These are phyloP conservation scores for Apeltes quadracus DNA, from an alignment of 2,113 vertebrate genomes.

Conservation along the genomic window DNA sequence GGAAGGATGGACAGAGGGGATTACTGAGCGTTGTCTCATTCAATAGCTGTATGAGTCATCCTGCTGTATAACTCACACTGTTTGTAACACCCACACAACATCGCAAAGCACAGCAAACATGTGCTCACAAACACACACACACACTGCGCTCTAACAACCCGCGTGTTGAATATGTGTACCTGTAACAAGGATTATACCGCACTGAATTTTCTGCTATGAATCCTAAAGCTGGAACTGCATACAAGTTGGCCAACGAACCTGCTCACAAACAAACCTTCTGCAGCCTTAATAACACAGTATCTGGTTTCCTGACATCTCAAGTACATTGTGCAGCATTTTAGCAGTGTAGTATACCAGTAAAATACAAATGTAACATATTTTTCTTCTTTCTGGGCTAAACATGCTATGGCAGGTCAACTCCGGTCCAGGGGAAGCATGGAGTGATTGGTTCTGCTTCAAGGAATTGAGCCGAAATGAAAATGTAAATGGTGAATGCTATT, in stretches of 20 bases:
- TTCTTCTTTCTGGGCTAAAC: background rate
- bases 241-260: constrained; percentile 4
- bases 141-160: background rate
- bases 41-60: constrained; percentile 77
- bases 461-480: constrained; percentile 50
- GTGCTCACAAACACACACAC: constrained; percentile 21
- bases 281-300: background rate
- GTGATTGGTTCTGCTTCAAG: constrained; percentile 65
- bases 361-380: background rate
- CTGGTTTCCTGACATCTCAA: background rate
- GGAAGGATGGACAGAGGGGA: constrained; percentile 63
- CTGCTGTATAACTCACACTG: constrained; percentile 67
- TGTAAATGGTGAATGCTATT: constrained; percentile 42
- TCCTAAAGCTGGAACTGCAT: constrained; percentile 3
- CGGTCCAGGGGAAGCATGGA: constrained; percentile 20
- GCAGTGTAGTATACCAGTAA: background rate
- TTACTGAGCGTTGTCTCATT: constrained; percentile 72
- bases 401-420: background rate
- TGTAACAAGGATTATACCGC: constrained; percentile 38
- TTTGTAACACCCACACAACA: constrained; percentile 64
- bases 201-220: constrained; percentile 19
- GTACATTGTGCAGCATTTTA: background rate
- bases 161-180: constrained; percentile 18
- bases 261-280: constrained; percentile 5
- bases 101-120: constrained; percentile 20